Percentiles rank a stretch among this genome's conserved stretches.
phyloP scores from a whole-genome alignment of 2,113 vertebrate species.

The Periophthalmus modestus region DNA sequence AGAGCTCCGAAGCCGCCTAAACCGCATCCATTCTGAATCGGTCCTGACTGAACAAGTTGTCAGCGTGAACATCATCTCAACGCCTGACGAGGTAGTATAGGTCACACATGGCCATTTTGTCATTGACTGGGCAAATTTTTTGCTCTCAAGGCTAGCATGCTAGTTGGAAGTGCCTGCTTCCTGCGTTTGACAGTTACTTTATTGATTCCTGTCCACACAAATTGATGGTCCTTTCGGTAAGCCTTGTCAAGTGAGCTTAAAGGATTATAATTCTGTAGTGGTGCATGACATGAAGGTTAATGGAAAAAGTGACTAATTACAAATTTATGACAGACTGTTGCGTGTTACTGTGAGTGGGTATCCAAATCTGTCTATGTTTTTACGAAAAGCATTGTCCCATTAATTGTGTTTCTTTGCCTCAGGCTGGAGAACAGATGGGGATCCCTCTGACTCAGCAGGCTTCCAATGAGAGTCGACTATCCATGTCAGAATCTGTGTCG shows the following conservation, averaged over 20 bases:
- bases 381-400: slow-evolving; percentile 24
- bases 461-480: slow-evolving; percentile 95
- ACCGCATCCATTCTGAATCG: slow-evolving; percentile 97
- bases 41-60: slow-evolving; percentile 95
- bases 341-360: slow-evolving; percentile 20
- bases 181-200: slow-evolving; percentile 43
- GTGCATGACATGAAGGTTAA: slow-evolving; percentile 55
- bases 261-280: slow-evolving; percentile 46
- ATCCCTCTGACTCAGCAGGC: slow-evolving; percentile 96
- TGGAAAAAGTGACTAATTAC: slow-evolving; percentile 54
- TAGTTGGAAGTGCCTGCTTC: slow-evolving; percentile 25
- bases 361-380: slow-evolving; percentile 26
- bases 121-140: slow-evolving; percentile 30
- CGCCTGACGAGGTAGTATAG: slow-evolving; percentile 91
- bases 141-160: slow-evolving; percentile 14
- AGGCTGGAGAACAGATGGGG: slow-evolving; percentile 88
- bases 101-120: slow-evolving; percentile 39
- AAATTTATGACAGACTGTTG: slow-evolving; percentile 39
- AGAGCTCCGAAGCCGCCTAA: slow-evolving; percentile 94
- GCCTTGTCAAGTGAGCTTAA: slow-evolving; percentile 41
- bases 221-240: slow-evolving; percentile 41
- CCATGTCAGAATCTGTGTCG: slow-evolving; percentile 98
- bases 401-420: slow-evolving; percentile 51
- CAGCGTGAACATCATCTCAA: slow-evolving; percentile 98
- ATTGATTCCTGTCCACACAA: slow-evolving; percentile 51